These are phyloP conservation scores for Engystomops pustulosus DNA, from an alignment of 2,113 vertebrate genomes.

Conservation along the genomic window DNA sequence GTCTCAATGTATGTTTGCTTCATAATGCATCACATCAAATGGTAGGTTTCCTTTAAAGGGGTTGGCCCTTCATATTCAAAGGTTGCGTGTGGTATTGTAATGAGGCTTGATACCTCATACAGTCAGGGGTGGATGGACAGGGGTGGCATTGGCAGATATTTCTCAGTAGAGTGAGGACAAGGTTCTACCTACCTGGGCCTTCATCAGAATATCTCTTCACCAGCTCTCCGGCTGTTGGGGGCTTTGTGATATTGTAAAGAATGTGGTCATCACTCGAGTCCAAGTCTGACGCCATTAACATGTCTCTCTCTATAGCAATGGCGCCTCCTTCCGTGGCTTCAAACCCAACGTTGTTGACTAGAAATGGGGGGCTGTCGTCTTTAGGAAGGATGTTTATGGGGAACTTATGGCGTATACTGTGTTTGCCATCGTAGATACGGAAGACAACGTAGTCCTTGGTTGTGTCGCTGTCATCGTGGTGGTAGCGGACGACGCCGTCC, in stretches of 20 bases:
- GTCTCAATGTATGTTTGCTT: too few relatives aligned
- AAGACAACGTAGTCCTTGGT: constrained; percentile 73
- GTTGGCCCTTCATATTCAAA: too few relatives aligned
- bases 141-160: too few relatives aligned
- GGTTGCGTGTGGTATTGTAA: too few relatives aligned
- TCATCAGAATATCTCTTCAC: constrained; percentile 65
- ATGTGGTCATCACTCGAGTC: constrained; percentile 75
- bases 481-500: constrained; percentile 72
- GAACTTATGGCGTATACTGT: constrained; percentile 74
- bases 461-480: constrained; percentile 76
- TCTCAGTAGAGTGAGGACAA: too few relatives aligned
- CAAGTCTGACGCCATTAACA: constrained; percentile 70
- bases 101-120: too few relatives aligned
- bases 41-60: too few relatives aligned
- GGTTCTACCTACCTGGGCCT: constrained; percentile 62
- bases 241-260: constrained; percentile 64
- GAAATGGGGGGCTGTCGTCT: constrained; percentile 73
- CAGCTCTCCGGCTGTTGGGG: constrained; percentile 64
- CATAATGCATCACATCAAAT: too few relatives aligned
- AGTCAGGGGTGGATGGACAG: too few relatives aligned
- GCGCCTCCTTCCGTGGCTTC: constrained; percentile 71
- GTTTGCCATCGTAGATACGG: constrained; percentile 74
- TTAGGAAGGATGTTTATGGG: constrained; percentile 73
- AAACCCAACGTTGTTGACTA: constrained; percentile 72
- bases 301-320: constrained; percentile 63